phyloP scores from a whole-genome alignment of 2,888 invertebrate genomes.

The Neoaliturus tenellus region DNA sequence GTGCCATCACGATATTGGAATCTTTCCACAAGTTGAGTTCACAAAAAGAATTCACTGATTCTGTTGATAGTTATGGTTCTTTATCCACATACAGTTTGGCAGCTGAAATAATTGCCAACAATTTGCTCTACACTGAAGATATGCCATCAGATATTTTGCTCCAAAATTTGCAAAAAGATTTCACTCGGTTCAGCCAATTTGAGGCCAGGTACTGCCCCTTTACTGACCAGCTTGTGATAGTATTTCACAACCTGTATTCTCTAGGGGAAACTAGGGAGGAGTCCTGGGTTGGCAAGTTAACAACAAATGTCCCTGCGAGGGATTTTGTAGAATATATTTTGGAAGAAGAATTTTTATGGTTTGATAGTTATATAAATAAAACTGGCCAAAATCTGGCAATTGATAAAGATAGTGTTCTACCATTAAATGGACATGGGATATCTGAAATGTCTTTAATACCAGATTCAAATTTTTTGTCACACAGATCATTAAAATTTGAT shows the following conservation, averaged over 20 bases:
- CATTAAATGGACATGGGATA: neutral
- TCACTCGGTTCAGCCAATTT: neutral
- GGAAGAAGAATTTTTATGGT: slow-evolving; percentile 25
- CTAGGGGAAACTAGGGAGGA: neutral
- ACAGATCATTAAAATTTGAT: slow-evolving; percentile 38
- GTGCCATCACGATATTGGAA: neutral
- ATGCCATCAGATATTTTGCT: slow-evolving; percentile 2
- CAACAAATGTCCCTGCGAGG: slow-evolving; percentile 3
- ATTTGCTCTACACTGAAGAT: neutral
- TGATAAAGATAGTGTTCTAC: neutral
- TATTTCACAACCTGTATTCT: neutral
- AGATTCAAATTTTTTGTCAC: slow-evolving; percentile 4
- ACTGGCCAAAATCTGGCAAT: neutral
- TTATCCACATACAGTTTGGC: neutral
- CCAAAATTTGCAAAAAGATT: neutral
- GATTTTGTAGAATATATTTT: slow-evolving; percentile 47
- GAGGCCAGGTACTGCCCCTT: neutral
- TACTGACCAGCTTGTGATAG: slow-evolving; percentile 22
- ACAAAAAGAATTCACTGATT: neutral
- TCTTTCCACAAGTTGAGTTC: neutral
- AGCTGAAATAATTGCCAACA: neutral
- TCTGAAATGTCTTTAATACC: neutral
- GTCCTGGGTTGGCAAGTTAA: neutral
- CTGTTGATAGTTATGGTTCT: neutral
- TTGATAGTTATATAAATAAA: neutral